A percentile compares a stretch with the other conserved stretches of the same genome.
Evolutionary conservation across 2,888 invertebrate genomes (phyloP).

Genomic region (Diloba caeruleocephala): DNA sequence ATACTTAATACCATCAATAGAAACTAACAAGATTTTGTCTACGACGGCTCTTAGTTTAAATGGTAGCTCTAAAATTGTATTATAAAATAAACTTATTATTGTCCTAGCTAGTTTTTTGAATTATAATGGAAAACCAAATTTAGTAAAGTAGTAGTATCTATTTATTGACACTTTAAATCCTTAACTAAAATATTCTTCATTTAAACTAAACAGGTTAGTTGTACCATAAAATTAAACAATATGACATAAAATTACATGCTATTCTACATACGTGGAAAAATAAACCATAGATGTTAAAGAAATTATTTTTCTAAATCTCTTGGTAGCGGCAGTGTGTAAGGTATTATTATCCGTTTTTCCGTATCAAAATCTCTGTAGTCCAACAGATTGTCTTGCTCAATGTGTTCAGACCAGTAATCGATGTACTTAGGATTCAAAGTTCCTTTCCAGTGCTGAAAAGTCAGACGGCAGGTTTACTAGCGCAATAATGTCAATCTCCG

Average conservation of each 20-base stretch:
- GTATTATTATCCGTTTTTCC: slow-evolving; percentile 71
- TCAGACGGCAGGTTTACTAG: not conserved
- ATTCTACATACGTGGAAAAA: not conserved
- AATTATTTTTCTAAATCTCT: slow-evolving; percentile 51
- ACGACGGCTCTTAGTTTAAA: slow-evolving; percentile 24
- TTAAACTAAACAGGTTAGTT: slow-evolving; percentile 1
- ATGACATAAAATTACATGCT: not conserved
- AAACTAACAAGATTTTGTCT: slow-evolving; percentile 11
- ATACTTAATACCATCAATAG: too few species aligned
- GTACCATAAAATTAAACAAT: not conserved
- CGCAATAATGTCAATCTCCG: too few species aligned
- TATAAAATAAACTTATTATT: slow-evolving; percentile 40
- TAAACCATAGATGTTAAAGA: too few species aligned
- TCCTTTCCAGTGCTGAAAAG: slow-evolving; percentile 87
- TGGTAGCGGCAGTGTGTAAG: slow-evolving; percentile 85
- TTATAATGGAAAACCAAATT: slow-evolving; percentile 38
- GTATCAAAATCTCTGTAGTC: slow-evolving; percentile 81
- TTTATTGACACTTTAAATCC: slow-evolving; percentile 6
- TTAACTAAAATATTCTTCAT: slow-evolving; percentile 6
- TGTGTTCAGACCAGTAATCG: slow-evolving; percentile 85
- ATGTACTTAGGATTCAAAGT: slow-evolving; percentile 73
- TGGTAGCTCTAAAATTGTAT: slow-evolving; percentile 33
- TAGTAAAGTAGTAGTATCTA: not conserved
- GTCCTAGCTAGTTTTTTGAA: slow-evolving; percentile 13
- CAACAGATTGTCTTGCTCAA: slow-evolving; percentile 73